phyloP scores from a whole-genome alignment of 2,113 vertebrate species.

The Oostethus manadensis region DNA sequence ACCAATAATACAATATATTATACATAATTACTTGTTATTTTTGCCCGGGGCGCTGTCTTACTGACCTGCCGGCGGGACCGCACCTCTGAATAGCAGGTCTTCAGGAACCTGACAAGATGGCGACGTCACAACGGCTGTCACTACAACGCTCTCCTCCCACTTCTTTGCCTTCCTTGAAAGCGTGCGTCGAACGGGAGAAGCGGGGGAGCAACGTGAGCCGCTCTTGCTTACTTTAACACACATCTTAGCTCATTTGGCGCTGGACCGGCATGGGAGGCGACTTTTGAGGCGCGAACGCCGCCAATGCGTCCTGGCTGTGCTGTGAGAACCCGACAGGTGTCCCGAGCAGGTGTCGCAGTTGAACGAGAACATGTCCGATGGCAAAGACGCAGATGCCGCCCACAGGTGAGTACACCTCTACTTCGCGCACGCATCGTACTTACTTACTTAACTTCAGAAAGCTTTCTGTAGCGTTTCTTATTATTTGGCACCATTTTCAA shows the following conservation, averaged over 20 bases:
- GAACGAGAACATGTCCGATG: slow-evolving; percentile 63
- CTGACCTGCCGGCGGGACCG: slow-evolving; percentile 2
- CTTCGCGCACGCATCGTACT: too few relatives aligned
- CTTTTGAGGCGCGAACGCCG: neutral
- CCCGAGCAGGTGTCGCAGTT: slow-evolving; percentile 44
- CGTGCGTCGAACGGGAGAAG: slow-evolving; percentile 37
- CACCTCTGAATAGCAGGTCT: too few relatives aligned
- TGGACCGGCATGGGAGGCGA: neutral
- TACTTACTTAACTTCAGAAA: too few relatives aligned
- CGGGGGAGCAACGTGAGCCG: slow-evolving; percentile 46
- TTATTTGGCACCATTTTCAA: too few relatives aligned
- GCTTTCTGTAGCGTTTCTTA: too few relatives aligned
- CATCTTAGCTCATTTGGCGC: rapidly evolving
- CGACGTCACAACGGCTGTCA: neutral
- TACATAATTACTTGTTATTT: too few relatives aligned
- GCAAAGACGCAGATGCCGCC: slow-evolving; percentile 58
- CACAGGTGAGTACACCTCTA: slow-evolving; percentile 60
- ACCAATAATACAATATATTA: too few relatives aligned
- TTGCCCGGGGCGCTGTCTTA: neutral
- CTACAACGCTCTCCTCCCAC: neutral
- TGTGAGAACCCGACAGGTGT: slow-evolving; percentile 4
- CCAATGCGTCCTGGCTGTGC: slow-evolving; percentile 3
- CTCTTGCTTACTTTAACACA: slow-evolving; percentile 1
- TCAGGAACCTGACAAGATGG: neutral
- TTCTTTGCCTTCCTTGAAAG: slow-evolving; percentile 1